Percentiles rank a stretch among this genome's conserved stretches.
Conservation (phyloP, 2,113 vertebrate species). For the Cheilinus undulatus region DNA sequence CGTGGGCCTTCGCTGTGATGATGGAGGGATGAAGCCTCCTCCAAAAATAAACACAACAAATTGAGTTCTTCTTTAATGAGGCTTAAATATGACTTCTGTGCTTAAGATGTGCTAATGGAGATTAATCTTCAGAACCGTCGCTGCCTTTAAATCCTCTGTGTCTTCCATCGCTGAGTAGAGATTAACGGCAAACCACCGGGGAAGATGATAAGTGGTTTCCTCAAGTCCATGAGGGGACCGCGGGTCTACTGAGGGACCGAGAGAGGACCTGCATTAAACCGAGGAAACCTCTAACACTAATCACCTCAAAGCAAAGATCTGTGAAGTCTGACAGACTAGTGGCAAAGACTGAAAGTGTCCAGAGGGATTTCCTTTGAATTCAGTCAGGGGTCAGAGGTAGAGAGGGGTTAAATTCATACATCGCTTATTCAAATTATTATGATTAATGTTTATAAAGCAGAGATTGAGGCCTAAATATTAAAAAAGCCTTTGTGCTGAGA, state of each 20-base stretch:
- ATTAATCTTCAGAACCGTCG: slow-evolving; percentile 54
- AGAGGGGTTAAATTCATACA: not conserved
- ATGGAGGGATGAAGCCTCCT: slow-evolving; percentile 32
- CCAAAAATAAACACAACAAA: slow-evolving; percentile 60
- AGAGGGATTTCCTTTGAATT: slow-evolving; percentile 35
- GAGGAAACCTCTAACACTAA: slow-evolving; percentile 46
- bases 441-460: slow-evolving; percentile 26
- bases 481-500: slow-evolving; percentile 9
- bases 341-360: slow-evolving; percentile 41
- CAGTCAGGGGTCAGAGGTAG: slow-evolving; percentile 30
- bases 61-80: slow-evolving; percentile 61
- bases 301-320: slow-evolving; percentile 48
- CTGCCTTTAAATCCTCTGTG: slow-evolving; percentile 58
- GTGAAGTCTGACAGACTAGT: slow-evolving; percentile 52
- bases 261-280: slow-evolving; percentile 35
- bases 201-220: slow-evolving; percentile 47
- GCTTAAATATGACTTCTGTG: slow-evolving; percentile 63
- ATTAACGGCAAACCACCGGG: slow-evolving; percentile 61
- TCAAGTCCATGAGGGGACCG: slow-evolving; percentile 22
- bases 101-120: slow-evolving; percentile 69
- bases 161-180: slow-evolving; percentile 48
- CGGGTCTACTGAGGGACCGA: slow-evolving; percentile 25
- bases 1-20: slow-evolving; percentile 28
- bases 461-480: slow-evolving; percentile 20
- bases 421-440: slow-evolving; percentile 18